phyloP scores from a whole-genome alignment of 1,140 invertebrate genomes.

The Sinella curviseta region DNA sequence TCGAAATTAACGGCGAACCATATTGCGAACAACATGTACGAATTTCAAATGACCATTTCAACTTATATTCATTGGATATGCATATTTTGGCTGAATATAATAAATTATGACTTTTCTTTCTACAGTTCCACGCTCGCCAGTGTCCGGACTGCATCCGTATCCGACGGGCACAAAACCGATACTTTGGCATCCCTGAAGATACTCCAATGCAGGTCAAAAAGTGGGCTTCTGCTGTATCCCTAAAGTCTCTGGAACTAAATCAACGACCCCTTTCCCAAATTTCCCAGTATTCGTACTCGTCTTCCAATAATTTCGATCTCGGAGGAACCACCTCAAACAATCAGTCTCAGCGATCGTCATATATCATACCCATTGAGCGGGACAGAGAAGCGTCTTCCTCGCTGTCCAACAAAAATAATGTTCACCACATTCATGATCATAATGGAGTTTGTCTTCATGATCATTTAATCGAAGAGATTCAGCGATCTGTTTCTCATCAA shows the following conservation, averaged over 20 bases:
- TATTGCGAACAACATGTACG: slow-evolving; percentile 51
- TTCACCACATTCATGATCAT: slow-evolving; percentile 10
- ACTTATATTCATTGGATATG: no score
- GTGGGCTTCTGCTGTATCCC: slow-evolving; percentile 30
- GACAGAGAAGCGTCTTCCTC: no score
- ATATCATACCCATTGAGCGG: slow-evolving; percentile 2
- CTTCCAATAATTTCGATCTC: background rate
- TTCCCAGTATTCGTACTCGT: background rate
- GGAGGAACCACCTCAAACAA: background rate
- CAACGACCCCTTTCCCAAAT: slow-evolving; percentile 6
- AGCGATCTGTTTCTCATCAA: background rate
- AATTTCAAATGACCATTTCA: background rate
- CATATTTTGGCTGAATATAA: no score
- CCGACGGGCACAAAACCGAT: slow-evolving; percentile 41
- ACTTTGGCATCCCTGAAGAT: slow-evolving; percentile 35
- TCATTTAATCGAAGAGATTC: background rate
- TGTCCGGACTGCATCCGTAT: slow-evolving; percentile 49
- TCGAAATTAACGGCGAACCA: slow-evolving; percentile 55
- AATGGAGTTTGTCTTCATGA: background rate
- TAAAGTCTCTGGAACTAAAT: slow-evolving; percentile 22
- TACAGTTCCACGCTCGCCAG: slow-evolving; percentile 42
- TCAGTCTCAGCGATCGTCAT: background rate
- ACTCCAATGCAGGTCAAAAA: background rate
- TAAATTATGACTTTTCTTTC: no score
- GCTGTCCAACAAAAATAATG: no score